Conservation (phyloP, 2,113 vertebrate genomes). For the Synodontis membranacea region DNA sequence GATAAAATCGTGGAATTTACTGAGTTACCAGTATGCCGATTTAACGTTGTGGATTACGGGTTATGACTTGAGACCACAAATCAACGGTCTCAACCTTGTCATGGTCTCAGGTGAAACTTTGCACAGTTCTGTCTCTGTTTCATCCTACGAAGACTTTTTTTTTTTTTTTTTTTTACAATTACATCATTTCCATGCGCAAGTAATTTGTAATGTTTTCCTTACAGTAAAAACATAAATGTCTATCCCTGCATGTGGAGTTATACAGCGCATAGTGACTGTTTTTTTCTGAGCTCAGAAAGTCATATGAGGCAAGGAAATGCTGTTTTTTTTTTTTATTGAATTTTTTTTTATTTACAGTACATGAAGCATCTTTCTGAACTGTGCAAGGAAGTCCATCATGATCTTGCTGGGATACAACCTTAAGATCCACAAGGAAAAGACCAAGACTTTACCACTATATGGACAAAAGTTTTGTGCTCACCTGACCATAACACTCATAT, state of each 20-base stretch:
- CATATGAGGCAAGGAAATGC: background rate
- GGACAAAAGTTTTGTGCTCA: too few relatives aligned
- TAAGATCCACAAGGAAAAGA: background rate
- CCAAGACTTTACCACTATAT: background rate
- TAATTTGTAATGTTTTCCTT: background rate
- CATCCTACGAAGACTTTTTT: background rate
- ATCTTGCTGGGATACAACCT: background rate
- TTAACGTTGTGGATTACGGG: background rate
- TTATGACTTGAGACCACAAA: background rate
- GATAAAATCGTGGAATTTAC: background rate
- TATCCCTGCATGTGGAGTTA: background rate
- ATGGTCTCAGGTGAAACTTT: background rate
- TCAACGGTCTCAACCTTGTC: background rate
- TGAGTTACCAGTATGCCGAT: background rate
- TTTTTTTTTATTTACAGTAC: too few relatives aligned
- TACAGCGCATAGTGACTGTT: background rate
- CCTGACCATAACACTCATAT: too few relatives aligned
- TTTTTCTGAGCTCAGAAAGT: background rate
- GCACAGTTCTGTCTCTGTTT: background rate
- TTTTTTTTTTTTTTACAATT: background rate
- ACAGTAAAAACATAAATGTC: background rate
- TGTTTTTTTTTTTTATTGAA: too few relatives aligned
- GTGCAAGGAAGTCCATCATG: background rate
- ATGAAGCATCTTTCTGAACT: background rate
- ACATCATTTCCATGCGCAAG: background rate